Evolutionary conservation across 2,113 vertebrate genomes (phyloP), one percentile per base, ranked within the genome.

Genomic region (Aix galericulata): DNA sequence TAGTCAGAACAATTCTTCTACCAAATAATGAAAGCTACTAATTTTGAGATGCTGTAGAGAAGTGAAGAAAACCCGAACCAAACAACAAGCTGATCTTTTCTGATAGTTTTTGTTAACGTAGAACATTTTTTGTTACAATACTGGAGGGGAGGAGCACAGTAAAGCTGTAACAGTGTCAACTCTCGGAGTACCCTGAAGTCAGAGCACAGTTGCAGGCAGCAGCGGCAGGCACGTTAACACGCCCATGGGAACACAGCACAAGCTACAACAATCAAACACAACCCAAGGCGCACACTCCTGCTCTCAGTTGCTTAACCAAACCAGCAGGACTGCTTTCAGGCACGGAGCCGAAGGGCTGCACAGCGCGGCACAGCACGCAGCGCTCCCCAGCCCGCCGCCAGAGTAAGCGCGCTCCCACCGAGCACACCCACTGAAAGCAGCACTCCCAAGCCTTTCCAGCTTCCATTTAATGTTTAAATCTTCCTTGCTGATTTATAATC

Each of bases 341-440:
- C 62, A 40, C 40, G 73, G 67, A 91, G 52, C 38, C 26, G 23
- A 69, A 25, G 2, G 8, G 20, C 26, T 89, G 21, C 6, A 2
- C 3, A 9, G 84, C 0, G 4, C 11, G 11, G 62, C 62, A 74
- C 23, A 50, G 56, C 69, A 44, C 5, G 3, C 11, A 6, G 56
- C 6, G 8, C 21, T 77, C 46, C 72, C 40, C 5, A 44, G 68
- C 40, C 15, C 1, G 85, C 32, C 42, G 2, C 13, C 5, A 27
- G n/a, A n/a, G 36, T 0, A 66, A 46, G n/a, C 17, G 2, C 1
- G 7, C 9, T 71, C 78, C 73, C 27, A 48, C 0, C 0, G 42
- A 32, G 34, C 0, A 0, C n/a, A 22, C 74, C 42, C 0, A 1
- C 1, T 0, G 38, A 79, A 40, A 29, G 5, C 1, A 14, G 68